Base-by-base conservation (phyloP, 2,888 invertebrate species). In the Leptopilina drosophilae region DNA sequence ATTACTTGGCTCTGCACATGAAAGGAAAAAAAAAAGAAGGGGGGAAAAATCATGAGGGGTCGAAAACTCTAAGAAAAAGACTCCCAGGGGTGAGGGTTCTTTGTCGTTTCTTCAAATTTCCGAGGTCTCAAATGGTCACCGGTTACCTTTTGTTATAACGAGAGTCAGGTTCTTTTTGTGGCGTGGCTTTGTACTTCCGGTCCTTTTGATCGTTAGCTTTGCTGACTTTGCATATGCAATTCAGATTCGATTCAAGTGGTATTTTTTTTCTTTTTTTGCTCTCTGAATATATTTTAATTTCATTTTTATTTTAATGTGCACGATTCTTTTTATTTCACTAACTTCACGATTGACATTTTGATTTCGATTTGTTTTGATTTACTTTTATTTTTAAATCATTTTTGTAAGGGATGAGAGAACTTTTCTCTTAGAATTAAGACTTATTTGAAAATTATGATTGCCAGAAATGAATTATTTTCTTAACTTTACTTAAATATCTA, bases 101-200 rank as follows among this genome's bases (percentile, higher is more conserved):
- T 84, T 84, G 82, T 84, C 79, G 75, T 59, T 84, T 83, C 82
- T 82, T 84, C 80, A 81, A 77, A 83, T 83, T 83, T 77, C 84
- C 79, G 78, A 81, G 81, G 76, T 76, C 78, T 82, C 76, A 79
- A 82, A 83, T 79, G 82, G 81, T 81, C 82, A 84, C 80, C 79
- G 80, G 77, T 80, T 81, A 81, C 65, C 33, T 82, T 83, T 85
- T 85, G 82, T 84, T 80, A 67, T 69, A 49, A 83, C 78, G 78
- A 82, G 82, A 82, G 81, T 84, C 82, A 80, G 81, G 77, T 83
- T 76, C 75, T 81, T 83, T 85, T 83, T 80, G 83, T 83, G 78
- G 81, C 67, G 78, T 69, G 80, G 76, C 78, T 83, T 77, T 82
- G 78, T 80, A 81, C 65, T 81, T 85, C 59, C 78, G 80, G 81